A percentile compares a stretch with the other conserved stretches of the same genome.
These are phyloP conservation scores for Macrobrachium rosenbergii DNA, from an alignment of 1,140 invertebrate genomes.

Conservation along the genomic window DNA sequence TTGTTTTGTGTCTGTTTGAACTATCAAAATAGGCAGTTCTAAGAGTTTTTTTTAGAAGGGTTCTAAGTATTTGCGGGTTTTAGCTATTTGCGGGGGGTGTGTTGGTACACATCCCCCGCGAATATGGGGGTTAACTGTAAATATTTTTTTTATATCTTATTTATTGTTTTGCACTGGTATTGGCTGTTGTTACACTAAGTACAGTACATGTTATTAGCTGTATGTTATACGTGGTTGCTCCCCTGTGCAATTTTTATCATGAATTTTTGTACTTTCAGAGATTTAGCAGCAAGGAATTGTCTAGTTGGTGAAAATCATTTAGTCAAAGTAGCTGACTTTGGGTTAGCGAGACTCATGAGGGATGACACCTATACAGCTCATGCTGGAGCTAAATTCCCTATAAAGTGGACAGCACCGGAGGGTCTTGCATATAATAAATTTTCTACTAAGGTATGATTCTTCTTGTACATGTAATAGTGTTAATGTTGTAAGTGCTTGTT, in stretches of 20 bases:
- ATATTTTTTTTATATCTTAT: too few species aligned
- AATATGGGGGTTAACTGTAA: too few species aligned
- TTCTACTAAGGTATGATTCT: slow-evolving; percentile 84
- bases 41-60: too few species aligned
- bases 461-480: too few species aligned
- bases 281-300: slow-evolving; percentile 98
- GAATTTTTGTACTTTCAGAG: slow-evolving; percentile 75
- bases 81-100: too few species aligned
- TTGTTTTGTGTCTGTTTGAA: too few species aligned
- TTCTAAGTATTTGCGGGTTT: too few species aligned
- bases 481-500: neutral
- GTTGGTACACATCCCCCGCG: too few species aligned
- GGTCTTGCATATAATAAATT: slow-evolving; percentile 99
- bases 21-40: too few species aligned
- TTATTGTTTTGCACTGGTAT: too few species aligned
- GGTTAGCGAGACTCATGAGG: slow-evolving; percentile 95
- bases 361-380: slow-evolving; percentile 98
- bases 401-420: slow-evolving; percentile 99
- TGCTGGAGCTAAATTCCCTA: slow-evolving; percentile 98
- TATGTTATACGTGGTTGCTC: neutral
- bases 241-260: neutral
- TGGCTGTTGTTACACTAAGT: too few species aligned
- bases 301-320: slow-evolving; percentile 96
- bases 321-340: slow-evolving; percentile 96
- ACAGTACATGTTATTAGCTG: neutral